Percentiles rank a stretch among this genome's conserved stretches.
These are phyloP conservation scores for Agelastica alni DNA, from an alignment of 2,888 invertebrate genomes.

Conservation along the genomic window DNA sequence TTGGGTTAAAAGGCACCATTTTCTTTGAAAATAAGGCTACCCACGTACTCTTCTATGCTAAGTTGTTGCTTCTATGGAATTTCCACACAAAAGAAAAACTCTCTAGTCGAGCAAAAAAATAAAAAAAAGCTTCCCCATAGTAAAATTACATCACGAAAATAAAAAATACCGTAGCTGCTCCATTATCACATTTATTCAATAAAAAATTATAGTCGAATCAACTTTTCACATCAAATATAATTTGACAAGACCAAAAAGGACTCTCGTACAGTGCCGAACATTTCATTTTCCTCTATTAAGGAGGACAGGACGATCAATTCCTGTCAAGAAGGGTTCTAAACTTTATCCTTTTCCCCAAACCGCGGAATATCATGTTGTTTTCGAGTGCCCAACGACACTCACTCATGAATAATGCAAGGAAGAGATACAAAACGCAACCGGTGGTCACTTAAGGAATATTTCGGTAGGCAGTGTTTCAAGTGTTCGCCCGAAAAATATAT, in stretches of 20 bases:
- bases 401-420: slow-evolving; percentile 43
- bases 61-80: too few relatives aligned
- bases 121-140: too few relatives aligned
- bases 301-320: slow-evolving; percentile 20
- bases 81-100: too few relatives aligned
- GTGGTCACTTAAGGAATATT: slow-evolving; percentile 40
- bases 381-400: slow-evolving; percentile 28
- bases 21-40: too few relatives aligned
- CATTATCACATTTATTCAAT: neutral
- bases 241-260: neutral
- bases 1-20: too few relatives aligned
- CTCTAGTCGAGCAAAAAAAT: too few relatives aligned
- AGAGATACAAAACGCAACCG: slow-evolving; percentile 45
- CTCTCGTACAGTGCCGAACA: slow-evolving; percentile 8
- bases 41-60: too few relatives aligned
- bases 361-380: slow-evolving; percentile 27
- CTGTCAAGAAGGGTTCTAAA: slow-evolving; percentile 20
- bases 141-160: too few relatives aligned
- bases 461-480: slow-evolving; percentile 14
- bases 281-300: slow-evolving; percentile 12
- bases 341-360: slow-evolving; percentile 24
- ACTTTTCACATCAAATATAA: neutral
- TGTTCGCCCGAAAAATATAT: too few relatives aligned
- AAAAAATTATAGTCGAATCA: neutral
- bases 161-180: too few relatives aligned